These are phyloP conservation scores for Drosophila lacteicornis DNA, from an alignment of 1,140 invertebrate species.

Conservation along the genomic window DNA sequence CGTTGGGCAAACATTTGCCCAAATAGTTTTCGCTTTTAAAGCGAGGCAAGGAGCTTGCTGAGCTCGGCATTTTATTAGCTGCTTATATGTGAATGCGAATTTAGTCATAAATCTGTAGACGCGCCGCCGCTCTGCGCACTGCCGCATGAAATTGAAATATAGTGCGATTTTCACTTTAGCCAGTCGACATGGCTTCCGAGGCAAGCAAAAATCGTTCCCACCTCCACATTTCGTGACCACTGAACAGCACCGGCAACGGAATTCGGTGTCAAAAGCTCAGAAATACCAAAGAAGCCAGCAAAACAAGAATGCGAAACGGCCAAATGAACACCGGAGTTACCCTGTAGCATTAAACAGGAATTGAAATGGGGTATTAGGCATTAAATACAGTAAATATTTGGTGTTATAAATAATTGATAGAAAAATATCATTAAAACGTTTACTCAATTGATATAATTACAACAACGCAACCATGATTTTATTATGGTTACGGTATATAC, in stretches of 20 bases:
- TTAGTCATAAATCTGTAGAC: constrained; percentile 80
- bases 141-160: constrained; percentile 83
- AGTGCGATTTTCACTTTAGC: constrained; percentile 82
- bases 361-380: too few relatives aligned
- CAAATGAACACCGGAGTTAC: constrained; percentile 22
- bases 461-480: too few relatives aligned
- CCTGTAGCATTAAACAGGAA: constrained; percentile 2
- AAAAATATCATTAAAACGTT: background rate
- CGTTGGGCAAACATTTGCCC: constrained; percentile 74
- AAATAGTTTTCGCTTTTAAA: constrained; percentile 79
- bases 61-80: constrained; percentile 81
- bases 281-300: constrained; percentile 44
- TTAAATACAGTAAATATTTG: too few relatives aligned
- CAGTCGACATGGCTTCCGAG: constrained; percentile 26
- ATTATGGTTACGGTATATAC: too few relatives aligned
- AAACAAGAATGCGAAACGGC: constrained; percentile 20
- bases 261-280: constrained; percentile 70
- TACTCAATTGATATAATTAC: too few relatives aligned
- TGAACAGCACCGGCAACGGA: constrained; percentile 43
- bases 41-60: constrained; percentile 64
- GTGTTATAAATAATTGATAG: too few relatives aligned
- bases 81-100: constrained; percentile 81
- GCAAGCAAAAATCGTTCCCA: background rate
- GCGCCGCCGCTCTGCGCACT: constrained; percentile 68
- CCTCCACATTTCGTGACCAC: constrained; percentile 12